phyloP scores from a whole-genome alignment of 2,797 vertebrate species.

The Numenius phaeopus region DNA sequence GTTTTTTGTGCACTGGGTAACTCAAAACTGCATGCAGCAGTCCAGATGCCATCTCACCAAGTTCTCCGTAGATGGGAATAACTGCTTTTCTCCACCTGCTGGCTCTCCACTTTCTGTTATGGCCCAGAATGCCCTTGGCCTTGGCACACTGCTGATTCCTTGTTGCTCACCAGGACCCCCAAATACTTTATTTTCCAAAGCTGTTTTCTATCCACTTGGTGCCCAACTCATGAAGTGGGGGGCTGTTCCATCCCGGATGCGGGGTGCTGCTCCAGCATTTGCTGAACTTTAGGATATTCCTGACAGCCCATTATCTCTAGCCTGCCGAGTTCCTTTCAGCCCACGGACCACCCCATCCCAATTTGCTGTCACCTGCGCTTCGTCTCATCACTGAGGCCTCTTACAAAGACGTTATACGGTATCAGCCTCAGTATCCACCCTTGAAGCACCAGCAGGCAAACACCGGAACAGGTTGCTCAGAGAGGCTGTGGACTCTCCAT shows the following conservation, averaged over 20 bases:
- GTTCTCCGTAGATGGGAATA: not conserved
- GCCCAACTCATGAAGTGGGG: not conserved
- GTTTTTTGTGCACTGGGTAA: not conserved
- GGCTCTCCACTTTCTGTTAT: not conserved
- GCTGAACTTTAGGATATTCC: not conserved
- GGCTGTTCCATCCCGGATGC: not conserved
- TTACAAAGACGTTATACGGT: not conserved
- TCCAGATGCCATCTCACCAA: not conserved
- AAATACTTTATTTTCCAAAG: not conserved
- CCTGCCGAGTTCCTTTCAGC: not conserved
- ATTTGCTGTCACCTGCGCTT: not conserved
- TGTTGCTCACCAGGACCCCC: not conserved
- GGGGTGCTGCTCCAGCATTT: not conserved
- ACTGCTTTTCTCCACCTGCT: not conserved
- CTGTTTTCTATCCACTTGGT: not conserved
- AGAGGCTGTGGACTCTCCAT: too few relatives aligned
- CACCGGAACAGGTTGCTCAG: too few relatives aligned
- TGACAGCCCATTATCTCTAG: not conserved
- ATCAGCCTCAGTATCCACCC: not conserved
- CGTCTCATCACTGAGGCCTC: not conserved
- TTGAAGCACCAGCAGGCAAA: not conserved
- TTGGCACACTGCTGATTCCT: not conserved
- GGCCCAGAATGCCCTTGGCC: not conserved
- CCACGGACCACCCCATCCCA: not conserved
- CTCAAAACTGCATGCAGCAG: not conserved